phyloP scores from a whole-genome alignment of 2,113 vertebrate genomes.

The Rhizomys pruinosus region DNA sequence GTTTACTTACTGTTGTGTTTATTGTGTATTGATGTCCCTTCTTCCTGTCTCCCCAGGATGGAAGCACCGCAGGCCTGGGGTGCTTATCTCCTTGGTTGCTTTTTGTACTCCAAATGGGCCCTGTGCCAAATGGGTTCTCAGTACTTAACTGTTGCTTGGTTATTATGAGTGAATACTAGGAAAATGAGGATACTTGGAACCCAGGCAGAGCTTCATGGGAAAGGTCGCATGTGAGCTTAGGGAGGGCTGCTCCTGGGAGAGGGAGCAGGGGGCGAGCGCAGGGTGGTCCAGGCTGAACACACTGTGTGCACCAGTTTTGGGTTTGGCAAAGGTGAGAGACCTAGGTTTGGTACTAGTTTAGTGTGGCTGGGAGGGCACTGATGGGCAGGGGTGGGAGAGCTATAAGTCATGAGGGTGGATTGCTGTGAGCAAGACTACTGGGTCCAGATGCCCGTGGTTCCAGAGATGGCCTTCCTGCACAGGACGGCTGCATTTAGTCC shows the following conservation, averaged over 20 bases:
- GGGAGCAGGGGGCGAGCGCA: neutral
- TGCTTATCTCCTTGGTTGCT: neutral
- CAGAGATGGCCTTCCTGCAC: neutral
- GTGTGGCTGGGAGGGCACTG: neutral
- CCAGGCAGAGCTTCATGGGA: neutral
- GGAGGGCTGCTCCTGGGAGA: neutral
- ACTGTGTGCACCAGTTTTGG: neutral
- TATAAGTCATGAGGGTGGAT: rapidly evolving
- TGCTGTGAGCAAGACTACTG: rapidly evolving
- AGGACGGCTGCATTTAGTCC: neutral
- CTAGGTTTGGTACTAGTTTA: neutral
- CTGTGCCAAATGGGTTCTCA: neutral
- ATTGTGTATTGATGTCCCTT: neutral
- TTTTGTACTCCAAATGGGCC: neutral
- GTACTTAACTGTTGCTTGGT: neutral
- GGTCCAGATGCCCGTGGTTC: neutral
- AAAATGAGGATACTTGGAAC: neutral
- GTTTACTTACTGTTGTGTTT: neutral
- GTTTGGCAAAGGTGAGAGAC: neutral
- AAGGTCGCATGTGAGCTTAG: neutral
- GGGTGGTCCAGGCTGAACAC: neutral
- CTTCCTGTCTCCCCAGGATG: neutral
- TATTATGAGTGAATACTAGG: neutral
- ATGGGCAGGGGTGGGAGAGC: neutral
- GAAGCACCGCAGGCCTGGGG: neutral